Conservation (phyloP, 2,113 vertebrate species). For the Centropristis striata region DNA sequence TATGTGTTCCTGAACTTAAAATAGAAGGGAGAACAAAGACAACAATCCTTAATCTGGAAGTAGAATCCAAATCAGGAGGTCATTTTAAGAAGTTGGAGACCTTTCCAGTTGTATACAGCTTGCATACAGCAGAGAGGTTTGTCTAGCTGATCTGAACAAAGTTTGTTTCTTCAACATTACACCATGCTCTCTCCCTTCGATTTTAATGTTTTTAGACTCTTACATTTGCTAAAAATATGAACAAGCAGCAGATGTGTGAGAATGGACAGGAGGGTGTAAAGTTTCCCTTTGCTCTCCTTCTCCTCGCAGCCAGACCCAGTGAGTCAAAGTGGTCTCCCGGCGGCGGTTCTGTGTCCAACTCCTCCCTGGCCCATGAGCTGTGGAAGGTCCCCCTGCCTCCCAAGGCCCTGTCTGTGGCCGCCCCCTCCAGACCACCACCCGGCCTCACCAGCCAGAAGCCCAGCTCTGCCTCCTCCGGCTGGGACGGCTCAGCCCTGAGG, state of each 20-base stretch:
- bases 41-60: no score
- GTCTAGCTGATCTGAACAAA: no score
- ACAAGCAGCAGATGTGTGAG: not conserved
- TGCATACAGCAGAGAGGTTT: not conserved
- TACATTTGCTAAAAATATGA: not conserved
- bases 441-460: conserved; percentile 98
- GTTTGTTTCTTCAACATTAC: no score
- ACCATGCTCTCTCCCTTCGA: not conserved
- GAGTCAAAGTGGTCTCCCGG: conserved; percentile 99
- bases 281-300: not conserved
- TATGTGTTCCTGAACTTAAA: conserved; percentile 50
- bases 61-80: no score
- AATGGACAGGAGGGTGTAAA: not conserved
- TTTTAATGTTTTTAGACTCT: not conserved
- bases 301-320: conserved; percentile 94
- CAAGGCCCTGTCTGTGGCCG: conserved; percentile 91
- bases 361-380: conserved; percentile 99
- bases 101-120: not conserved
- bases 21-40: no score
- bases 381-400: conserved; percentile 99
- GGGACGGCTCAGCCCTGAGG: conserved; percentile 92
- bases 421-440: conserved; percentile 96
- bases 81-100: no score
- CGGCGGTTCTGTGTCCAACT: conserved; percentile 93
- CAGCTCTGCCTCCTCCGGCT: conserved; percentile 88